Base-by-base conservation (phyloP, 1,140 invertebrate genomes). In the Thereuonema tuberculata region DNA sequence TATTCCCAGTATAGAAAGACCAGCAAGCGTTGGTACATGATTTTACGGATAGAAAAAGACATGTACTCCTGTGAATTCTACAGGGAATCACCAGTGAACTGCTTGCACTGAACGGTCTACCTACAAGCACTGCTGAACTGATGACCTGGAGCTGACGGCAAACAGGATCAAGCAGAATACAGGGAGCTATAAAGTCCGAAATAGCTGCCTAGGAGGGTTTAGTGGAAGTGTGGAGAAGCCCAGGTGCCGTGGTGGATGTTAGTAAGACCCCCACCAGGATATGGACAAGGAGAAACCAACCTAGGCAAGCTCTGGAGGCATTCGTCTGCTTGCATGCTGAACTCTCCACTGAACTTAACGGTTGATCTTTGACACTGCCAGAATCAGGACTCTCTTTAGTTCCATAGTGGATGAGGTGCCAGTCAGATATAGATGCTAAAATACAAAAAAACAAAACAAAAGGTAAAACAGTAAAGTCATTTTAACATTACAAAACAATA, bases 331-430 rank as follows among this genome's bases (percentile, higher is more conserved):
- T 21, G 24, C 56, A 57, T 14, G 53, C 12, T 25, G 53, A 55
- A 3, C 12, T 55, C 5, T 5, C 25, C 9, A 46, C n/a, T 25
- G 23, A 25, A 25, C 15, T 29, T 9, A 27, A 54, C 3, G 12
- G 63, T 46, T 31, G 59, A 53, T 2, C 66, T 48, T 20, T 72
- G 68, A 26, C 77, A 72, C n/a, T 88, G 75, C 62, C 14, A 3
- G 84, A 78, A 62, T 89, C 82, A 0, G 89, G 89, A 69, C 91
- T 85, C 1, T 81, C 79, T 26, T 85, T 78, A 0, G 91, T 94
- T 17, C 92, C 92, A 67, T 94, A 93, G 70, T 94, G 87, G 67
- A 94, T 89, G 47, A 96, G 74, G 72, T 93, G 89, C 89, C 89
- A 93, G 73, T 92, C 91, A 66, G 88, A 87, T 37, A 95, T 70